These are phyloP conservation scores for Oasisia sp. DNA, from an alignment of 2,888 invertebrate genomes.

Conservation along the genomic window DNA sequence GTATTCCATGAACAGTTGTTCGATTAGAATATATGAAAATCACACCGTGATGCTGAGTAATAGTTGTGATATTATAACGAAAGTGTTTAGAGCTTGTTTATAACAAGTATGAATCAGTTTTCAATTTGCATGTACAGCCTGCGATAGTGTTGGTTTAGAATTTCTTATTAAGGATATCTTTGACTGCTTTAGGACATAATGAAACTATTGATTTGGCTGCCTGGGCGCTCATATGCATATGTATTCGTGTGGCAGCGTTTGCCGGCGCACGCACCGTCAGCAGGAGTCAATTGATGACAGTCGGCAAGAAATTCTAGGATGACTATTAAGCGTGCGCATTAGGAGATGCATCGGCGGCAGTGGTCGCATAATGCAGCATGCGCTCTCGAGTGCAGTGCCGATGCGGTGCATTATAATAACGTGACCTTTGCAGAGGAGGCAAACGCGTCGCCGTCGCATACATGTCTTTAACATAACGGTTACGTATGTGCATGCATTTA, in stretches of 20 bases:
- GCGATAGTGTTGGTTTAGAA: not conserved
- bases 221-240: not conserved
- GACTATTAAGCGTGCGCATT: slow-evolving; percentile 8
- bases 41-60: not conserved
- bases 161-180: slow-evolving; percentile 11
- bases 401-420: not conserved
- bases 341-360: not conserved
- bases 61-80: not conserved
- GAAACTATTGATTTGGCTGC: slow-evolving; percentile 10
- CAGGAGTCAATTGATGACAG: not conserved
- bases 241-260: not conserved
- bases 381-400: not conserved
- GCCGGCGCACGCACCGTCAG: not conserved
- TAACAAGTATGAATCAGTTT: not conserved
- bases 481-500: slow-evolving; percentile 6
- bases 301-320: slow-evolving; percentile 13
- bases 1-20: too few relatives aligned
- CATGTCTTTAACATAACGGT: slow-evolving; percentile 8
- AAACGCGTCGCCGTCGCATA: not conserved
- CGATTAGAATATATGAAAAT: too few relatives aligned
- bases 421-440: slow-evolving; percentile 10
- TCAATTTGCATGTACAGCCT: not conserved
- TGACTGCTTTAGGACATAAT: slow-evolving; percentile 5
- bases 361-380: not conserved
- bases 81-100: not conserved